Conservation (phyloP, 2,797 vertebrate genomes). For the Protosalanx chinensis region DNA sequence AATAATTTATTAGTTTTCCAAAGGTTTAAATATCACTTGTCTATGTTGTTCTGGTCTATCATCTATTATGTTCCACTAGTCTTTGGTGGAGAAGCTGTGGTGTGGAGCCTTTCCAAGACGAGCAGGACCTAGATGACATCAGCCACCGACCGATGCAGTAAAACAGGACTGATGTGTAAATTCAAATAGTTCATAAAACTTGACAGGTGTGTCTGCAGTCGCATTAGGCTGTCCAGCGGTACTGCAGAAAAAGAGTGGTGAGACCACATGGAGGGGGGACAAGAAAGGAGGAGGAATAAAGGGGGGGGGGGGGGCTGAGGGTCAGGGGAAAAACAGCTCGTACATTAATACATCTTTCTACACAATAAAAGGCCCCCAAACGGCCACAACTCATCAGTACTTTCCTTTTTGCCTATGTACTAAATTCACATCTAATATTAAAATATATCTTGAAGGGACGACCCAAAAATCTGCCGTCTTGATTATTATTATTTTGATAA, state of each 20-base stretch:
- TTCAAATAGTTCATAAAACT: constrained; percentile 24
- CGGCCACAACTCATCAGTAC: constrained; percentile 47
- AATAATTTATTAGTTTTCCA: constrained; percentile 13
- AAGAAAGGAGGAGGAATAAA: constrained; percentile 18
- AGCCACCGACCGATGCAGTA: constrained; percentile 3
- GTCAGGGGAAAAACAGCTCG: constrained; percentile 45
- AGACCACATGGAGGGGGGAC: constrained; percentile 36
- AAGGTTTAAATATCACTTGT: constrained; percentile 20
- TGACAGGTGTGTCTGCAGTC: constrained; percentile 33
- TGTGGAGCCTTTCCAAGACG: constrained; percentile 56
- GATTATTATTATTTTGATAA: constrained; percentile 55
- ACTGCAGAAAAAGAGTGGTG: constrained; percentile 43
- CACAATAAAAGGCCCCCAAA: constrained; percentile 36
- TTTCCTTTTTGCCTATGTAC: constrained; percentile 43
- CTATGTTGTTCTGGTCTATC: constrained; percentile 4
- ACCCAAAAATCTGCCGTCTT: constrained; percentile 67
- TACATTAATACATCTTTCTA: constrained; percentile 45
- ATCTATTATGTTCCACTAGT: constrained; percentile 37
- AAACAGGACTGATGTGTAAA: constrained; percentile 30
- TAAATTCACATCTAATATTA: constrained; percentile 69
- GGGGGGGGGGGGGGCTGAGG: constrained; percentile 35
- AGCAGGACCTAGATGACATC: constrained; percentile 46
- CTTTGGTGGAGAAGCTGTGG: constrained; percentile 61
- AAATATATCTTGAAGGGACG: constrained; percentile 69
- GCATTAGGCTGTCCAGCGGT: constrained; percentile 15